A percentile compares a stretch with the other conserved stretches of the same genome.
These are phyloP conservation scores for Melipona bicolor DNA, from an alignment of 2,888 invertebrate species.

Conservation along the genomic window DNA sequence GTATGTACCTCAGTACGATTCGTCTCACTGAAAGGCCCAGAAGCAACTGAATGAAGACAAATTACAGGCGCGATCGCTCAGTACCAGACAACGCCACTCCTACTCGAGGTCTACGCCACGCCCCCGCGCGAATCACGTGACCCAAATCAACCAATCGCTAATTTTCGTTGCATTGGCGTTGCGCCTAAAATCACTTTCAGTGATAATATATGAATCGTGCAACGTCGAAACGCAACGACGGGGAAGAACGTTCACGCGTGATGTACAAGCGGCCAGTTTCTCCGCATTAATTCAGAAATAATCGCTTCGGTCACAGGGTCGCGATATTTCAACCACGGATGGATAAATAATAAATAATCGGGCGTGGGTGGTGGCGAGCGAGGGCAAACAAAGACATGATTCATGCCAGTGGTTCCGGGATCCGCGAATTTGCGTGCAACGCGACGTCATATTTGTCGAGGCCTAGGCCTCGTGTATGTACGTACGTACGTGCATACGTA, in stretches of 20 bases:
- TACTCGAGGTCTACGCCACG: too few species aligned
- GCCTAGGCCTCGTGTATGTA: not conserved
- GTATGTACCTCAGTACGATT: too few species aligned
- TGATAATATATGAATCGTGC: not conserved
- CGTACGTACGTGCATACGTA: not conserved
- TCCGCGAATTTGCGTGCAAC: constrained; percentile 46
- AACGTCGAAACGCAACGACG: not conserved
- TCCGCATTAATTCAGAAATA: constrained; percentile 28
- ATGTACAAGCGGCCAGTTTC: not conserved
- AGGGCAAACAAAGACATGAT: constrained; percentile 47
- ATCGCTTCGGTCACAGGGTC: constrained; percentile 3
- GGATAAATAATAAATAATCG: constrained; percentile 49
- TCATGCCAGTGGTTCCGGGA: constrained; percentile 36
- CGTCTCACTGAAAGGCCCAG: too few species aligned
- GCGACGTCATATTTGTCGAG: constrained; percentile 35
- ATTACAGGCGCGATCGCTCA: too few species aligned
- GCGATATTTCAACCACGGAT: constrained; percentile 20
- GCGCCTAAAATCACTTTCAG: too few species aligned
- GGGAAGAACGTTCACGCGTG: not conserved
- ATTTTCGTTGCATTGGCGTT: too few species aligned
- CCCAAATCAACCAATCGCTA: too few species aligned
- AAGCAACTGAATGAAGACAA: too few species aligned
- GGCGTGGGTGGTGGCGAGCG: not conserved
- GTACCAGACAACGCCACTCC: too few species aligned
- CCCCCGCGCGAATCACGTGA: too few species aligned